A percentile compares a stretch with the other conserved stretches of the same genome.
phyloP scores from a whole-genome alignment of 2,888 invertebrate species.

The Pachydiplax longipennis region DNA sequence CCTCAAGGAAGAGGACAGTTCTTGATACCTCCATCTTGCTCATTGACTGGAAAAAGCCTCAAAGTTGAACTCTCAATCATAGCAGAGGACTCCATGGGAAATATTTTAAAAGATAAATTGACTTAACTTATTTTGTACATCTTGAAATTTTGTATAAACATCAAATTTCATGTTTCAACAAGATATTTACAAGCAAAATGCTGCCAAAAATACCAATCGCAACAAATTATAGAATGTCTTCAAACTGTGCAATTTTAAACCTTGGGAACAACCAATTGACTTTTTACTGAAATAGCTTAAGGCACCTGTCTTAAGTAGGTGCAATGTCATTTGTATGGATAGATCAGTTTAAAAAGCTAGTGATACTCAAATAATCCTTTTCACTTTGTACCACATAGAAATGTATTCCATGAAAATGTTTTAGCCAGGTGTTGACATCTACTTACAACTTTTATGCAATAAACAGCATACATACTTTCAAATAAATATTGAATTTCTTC shows the following conservation, averaged over 20 bases:
- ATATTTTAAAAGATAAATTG: constrained; percentile 65
- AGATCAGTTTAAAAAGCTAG: background rate
- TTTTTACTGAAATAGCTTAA: background rate
- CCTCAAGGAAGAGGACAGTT: constrained; percentile 57
- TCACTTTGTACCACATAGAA: background rate
- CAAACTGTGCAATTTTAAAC: constrained; percentile 10
- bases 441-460: background rate
- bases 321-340: background rate
- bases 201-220: constrained; percentile 30
- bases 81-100: constrained; percentile 73
- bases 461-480: background rate
- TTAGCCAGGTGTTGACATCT: background rate
- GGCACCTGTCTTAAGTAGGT: background rate
- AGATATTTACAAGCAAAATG: constrained; percentile 31
- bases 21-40: background rate
- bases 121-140: background rate
- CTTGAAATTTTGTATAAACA: background rate
- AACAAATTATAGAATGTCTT: background rate
- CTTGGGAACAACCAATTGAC: background rate
- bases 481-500: background rate
- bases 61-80: constrained; percentile 60
- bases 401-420: background rate
- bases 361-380: background rate
- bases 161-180: constrained; percentile 5
- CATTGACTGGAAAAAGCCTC: background rate